Base-by-base conservation (phyloP, 2,797 vertebrate genomes). In the Periophthalmus magnuspinnatus region DNA sequence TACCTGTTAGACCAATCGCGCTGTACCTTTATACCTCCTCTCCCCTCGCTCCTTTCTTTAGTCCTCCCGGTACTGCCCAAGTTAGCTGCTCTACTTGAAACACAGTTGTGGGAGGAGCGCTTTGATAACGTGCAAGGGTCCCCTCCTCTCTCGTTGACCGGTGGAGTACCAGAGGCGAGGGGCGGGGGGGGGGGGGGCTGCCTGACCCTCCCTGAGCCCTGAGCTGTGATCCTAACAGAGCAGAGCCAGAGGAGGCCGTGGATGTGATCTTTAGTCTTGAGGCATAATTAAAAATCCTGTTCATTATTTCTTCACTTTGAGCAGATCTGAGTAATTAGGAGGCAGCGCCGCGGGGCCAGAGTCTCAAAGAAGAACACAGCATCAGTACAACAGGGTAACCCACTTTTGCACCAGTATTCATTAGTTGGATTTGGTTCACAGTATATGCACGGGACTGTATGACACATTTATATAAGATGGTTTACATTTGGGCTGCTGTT, bases 221-320 rank as follows among this genome's bases (percentile, higher is more conserved):
- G 83, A 80, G 81, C 83, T 80, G 58, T 80, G 48, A 45, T 45
- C 41, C 41, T 45, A 45, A 11, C 52, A 22, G 50, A n/a, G 52
- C 71, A 47, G 38, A 80, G 86, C 81, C 86, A 69, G 84, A 63
- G 32, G 81, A 45, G 69, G 82, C n/a, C 81, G 81, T 33, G 71
- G 56, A 79, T 77, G 83, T 73, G 86, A 78, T 83, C 79, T 78
- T 88, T 89, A 85, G 86, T 88, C 90, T 84, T 65, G 81, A 84
- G 85, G 86, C 84, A 80, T 90, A 91, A 90, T 92, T 89, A 88
- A 91, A 87, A 80, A 84, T 81, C 86, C 85, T 69, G 70, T 86
- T 90, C 84, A 88, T 90, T 88, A 90, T 89, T 88, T 89, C 91
- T 85, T 87, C 85, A 90, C 88, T 91, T 89, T 90, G 83, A 90